phyloP scores from a whole-genome alignment of 2,888 invertebrate genomes.

The Polyploca ridens region DNA sequence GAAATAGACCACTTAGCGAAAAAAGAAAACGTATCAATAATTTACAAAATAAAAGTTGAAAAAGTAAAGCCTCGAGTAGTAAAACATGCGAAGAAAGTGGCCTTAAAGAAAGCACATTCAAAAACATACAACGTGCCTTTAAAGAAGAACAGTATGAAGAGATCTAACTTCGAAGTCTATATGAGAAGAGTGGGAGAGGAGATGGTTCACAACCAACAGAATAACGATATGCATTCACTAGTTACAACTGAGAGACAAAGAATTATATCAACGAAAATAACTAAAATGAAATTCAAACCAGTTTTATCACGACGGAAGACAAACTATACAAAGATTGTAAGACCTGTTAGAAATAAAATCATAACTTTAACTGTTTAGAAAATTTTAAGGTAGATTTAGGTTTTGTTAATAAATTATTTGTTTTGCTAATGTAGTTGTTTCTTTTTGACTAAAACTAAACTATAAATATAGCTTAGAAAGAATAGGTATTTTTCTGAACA shows the following conservation, averaged over 20 bases:
- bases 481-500: no score
- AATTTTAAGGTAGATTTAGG: conserved; percentile 26
- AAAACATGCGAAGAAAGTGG: conserved; percentile 34
- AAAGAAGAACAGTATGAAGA: conserved; percentile 72
- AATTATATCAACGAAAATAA: conserved; percentile 45
- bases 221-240: conserved; percentile 32
- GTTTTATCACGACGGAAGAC: conserved; percentile 53
- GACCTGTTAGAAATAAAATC: conserved; percentile 61
- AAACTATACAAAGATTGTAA: conserved; percentile 62
- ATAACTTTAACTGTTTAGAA: conserved; percentile 49
- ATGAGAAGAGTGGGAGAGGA: conserved; percentile 63
- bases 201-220: conserved; percentile 34
- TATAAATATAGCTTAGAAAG: no score
- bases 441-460: conserved; percentile 14
- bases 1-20: conserved; percentile 58
- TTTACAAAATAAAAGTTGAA: conserved; percentile 66
- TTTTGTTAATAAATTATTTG: conserved; percentile 21
- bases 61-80: conserved; percentile 34
- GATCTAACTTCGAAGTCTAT: conserved; percentile 69
- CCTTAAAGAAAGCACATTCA: conserved; percentile 44
- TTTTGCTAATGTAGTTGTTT: conserved; percentile 28
- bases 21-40: conserved; percentile 54
- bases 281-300: conserved; percentile 66
- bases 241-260: conserved; percentile 45
- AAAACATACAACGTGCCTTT: conserved; percentile 73